Evolutionary conservation across 1,140 invertebrate genomes (phyloP), one percentile per base, ranked within the genome.

Genomic region (Chionoecetes opilio): DNA sequence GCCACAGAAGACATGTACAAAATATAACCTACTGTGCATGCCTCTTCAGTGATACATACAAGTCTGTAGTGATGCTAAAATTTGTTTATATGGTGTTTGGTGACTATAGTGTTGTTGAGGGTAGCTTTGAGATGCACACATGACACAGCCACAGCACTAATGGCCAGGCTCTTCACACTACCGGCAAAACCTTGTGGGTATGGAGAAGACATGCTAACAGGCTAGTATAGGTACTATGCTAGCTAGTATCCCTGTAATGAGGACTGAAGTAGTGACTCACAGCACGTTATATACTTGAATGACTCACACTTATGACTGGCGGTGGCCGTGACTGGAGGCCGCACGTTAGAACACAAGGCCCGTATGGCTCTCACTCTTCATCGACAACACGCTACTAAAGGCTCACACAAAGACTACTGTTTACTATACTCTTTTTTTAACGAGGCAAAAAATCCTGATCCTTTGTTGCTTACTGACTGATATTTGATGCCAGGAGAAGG

Each of bases 221-320:
- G 63, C 26, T 21, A n/a, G 63, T n/a, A n/a, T n/a, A n/a, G n/a
- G 63, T n/a, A n/a, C 63, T n/a, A 75, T 75, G 63, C 46, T 53
- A 14, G 21, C 5, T 53, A 53, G 11, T 17, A 53, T 53, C 46
- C 63, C 63, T 75, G 63, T 75, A 26, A 75, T 75, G 21, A 75
- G 63, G 63, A n/a, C n/a, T n/a, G n/a, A 75, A 75, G 63, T 75
- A 75, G n/a, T n/a, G n/a, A 75, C 63, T 75, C 63, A 75, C 63
- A 75, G 6, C 63, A 75, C 63, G 21, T n/a, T 75, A 75, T 75
- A 75, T 75, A 75, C 63, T 75, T 75, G n/a, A 75, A 75, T 75
- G 63, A 75, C 63, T 75, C 21, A 75, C 63, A 75, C 63, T 17
- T 75, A 75, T 75, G 63, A 75, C 63, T 75, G 63, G 26, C 63